phyloP scores from a whole-genome alignment of 2,797 vertebrate genomes.

The Sebastes umbrosus region DNA sequence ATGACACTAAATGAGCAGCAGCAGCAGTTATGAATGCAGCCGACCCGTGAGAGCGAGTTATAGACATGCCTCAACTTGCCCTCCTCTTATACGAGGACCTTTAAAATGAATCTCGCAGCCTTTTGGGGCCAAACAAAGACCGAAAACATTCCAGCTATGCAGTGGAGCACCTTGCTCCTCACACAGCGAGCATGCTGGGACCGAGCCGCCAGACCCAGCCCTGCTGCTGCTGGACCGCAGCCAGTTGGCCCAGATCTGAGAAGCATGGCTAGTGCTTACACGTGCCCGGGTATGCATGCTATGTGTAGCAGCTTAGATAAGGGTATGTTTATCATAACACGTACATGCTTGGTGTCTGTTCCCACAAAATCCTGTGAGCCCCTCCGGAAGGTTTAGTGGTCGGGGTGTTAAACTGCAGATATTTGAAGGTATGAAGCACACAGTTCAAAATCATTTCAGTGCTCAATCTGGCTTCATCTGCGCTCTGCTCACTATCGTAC shows the following conservation, averaged over 20 bases:
- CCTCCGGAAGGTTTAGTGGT: background rate
- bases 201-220: constrained; percentile 57
- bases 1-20: background rate
- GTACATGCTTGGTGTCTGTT: constrained; percentile 2
- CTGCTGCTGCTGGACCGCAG: constrained; percentile 58
- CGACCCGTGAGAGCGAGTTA: constrained; percentile 10
- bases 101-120: constrained; percentile 52
- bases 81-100: constrained; percentile 34
- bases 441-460: constrained; percentile 17
- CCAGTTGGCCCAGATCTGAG: constrained; percentile 67
- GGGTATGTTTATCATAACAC: constrained; percentile 42
- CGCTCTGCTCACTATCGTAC: constrained; percentile 15
- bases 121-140: constrained; percentile 61
- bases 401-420: constrained; percentile 1
- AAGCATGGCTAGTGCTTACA: constrained; percentile 63
- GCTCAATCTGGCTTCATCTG: constrained; percentile 26
- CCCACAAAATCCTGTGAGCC: background rate
- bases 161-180: constrained; percentile 67
- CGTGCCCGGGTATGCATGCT: constrained; percentile 57
- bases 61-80: constrained; percentile 68
- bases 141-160: constrained; percentile 80
- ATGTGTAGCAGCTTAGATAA: constrained; percentile 51
- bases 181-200: constrained; percentile 63
- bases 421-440: background rate
- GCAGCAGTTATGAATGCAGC: background rate